Evolutionary conservation across 2,797 vertebrate species (phyloP).

Genomic region (Sebastes nivosus): DNA sequence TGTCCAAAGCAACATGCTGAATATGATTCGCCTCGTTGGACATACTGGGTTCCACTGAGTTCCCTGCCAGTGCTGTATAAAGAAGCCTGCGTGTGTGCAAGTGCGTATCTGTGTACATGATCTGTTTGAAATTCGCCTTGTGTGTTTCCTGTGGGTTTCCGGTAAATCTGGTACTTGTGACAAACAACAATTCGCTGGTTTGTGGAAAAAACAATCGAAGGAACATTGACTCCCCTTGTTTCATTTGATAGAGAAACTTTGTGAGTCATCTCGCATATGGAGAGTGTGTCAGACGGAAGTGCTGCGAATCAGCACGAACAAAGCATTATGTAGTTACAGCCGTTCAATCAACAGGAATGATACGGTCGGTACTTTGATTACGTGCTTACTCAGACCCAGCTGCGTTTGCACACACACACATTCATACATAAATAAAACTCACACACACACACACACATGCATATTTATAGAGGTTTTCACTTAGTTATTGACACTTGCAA

Average conservation of each 20-base stretch:
- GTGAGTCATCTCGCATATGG: constrained; percentile 61
- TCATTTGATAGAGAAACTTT: constrained; percentile 26
- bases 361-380: constrained; percentile 56
- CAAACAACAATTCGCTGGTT: constrained; percentile 34
- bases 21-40: constrained; percentile 61
- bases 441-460: constrained; percentile 2
- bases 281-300: constrained; percentile 39
- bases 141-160: constrained; percentile 46
- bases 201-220: constrained; percentile 36
- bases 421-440: constrained; percentile 31
- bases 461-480: constrained; percentile 8
- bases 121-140: constrained; percentile 20
- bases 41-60: constrained; percentile 35
- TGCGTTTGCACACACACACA: constrained; percentile 16
- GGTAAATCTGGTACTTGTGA: constrained; percentile 32
- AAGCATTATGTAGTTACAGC: constrained; percentile 57
- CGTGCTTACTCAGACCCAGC: constrained; percentile 39
- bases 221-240: constrained; percentile 47
- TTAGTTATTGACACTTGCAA: background rate
- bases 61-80: constrained; percentile 11
- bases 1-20: constrained; percentile 41
- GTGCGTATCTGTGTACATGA: constrained; percentile 22
- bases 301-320: constrained; percentile 48
- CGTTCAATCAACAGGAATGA: constrained; percentile 65
- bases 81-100: constrained; percentile 5